Conservation (phyloP, 2,113 vertebrate genomes). For the Chlamydotis undulata region DNA sequence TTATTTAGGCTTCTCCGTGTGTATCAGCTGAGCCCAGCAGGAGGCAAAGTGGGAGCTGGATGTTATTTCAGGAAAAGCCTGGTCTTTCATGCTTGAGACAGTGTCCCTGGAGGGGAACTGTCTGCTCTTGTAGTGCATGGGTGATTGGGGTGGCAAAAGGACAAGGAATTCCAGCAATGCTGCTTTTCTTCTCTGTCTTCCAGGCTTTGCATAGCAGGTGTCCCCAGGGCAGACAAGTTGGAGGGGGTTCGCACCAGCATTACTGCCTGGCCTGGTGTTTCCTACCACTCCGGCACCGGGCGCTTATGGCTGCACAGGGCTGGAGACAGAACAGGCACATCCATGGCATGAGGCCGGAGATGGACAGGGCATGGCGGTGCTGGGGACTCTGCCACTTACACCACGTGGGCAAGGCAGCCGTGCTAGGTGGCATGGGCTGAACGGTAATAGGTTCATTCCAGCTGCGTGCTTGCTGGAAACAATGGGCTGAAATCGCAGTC, state of each 20-base stretch:
- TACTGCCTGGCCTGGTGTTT: not conserved
- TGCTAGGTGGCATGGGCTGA: not conserved
- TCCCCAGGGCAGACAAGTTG: not conserved
- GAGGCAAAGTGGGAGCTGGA: conserved; percentile 17
- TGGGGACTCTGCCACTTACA: not conserved
- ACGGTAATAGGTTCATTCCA: not conserved
- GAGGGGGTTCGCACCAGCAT: not conserved
- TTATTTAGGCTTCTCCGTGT: conserved; percentile 43
- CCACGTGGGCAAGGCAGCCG: not conserved
- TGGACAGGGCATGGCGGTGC: fast-evolving
- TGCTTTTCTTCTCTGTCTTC: conserved; percentile 14
- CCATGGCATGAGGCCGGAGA: not conserved
- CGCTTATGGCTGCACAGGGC: not conserved
- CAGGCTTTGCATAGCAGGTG: not conserved
- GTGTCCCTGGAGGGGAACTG: not conserved
- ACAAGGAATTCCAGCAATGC: conserved; percentile 45
- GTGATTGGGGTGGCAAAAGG: not conserved
- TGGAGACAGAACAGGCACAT: not conserved
- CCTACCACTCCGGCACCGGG: fast-evolving
- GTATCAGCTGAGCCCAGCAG: conserved; percentile 48
- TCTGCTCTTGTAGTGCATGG: not conserved
- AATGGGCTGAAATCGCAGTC: not conserved
- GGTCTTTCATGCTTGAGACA: conserved; percentile 38
- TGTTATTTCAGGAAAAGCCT: conserved; percentile 58
- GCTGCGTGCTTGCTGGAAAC: not conserved